phyloP scores from a whole-genome alignment of 2,888 invertebrate genomes.

The Ischnura elegans region DNA sequence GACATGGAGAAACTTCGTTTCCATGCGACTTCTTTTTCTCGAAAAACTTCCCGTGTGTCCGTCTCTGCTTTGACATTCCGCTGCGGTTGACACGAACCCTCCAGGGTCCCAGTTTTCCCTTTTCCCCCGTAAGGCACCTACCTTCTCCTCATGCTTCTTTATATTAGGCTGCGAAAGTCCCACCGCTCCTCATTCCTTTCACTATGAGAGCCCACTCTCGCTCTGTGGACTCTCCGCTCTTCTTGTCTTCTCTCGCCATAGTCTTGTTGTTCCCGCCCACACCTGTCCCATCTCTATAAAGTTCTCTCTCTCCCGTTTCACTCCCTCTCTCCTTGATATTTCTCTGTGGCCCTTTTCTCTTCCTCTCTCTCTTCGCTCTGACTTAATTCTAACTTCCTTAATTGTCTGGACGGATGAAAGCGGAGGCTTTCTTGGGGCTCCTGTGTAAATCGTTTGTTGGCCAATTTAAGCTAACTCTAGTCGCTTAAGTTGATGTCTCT shows the following conservation, averaged over 20 bases:
- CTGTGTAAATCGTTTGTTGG: constrained; percentile 4
- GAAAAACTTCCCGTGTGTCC: neutral
- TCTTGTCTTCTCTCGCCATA: neutral
- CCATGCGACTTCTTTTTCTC: neutral
- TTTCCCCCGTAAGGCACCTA: neutral
- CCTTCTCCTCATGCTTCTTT: neutral
- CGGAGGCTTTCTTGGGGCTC: neutral
- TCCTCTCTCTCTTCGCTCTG: neutral
- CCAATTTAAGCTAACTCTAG: neutral
- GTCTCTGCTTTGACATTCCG: neutral
- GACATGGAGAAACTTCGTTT: neutral
- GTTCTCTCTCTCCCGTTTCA: neutral
- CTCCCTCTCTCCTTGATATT: neutral
- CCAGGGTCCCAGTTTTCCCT: neutral
- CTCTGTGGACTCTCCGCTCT: neutral
- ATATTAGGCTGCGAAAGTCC: neutral
- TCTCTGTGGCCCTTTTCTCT: neutral
- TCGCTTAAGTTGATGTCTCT: neutral
- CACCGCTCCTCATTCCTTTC: neutral
- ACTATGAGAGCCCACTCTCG: neutral
- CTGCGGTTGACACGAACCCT: neutral
- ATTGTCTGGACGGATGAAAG: constrained; percentile 3
- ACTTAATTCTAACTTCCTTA: constrained; percentile 15
- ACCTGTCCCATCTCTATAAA: neutral
- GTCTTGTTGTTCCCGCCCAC: neutral